These are phyloP conservation scores for Tipula lateralis DNA, from an alignment of 2,888 invertebrate species.

Conservation along the genomic window DNA sequence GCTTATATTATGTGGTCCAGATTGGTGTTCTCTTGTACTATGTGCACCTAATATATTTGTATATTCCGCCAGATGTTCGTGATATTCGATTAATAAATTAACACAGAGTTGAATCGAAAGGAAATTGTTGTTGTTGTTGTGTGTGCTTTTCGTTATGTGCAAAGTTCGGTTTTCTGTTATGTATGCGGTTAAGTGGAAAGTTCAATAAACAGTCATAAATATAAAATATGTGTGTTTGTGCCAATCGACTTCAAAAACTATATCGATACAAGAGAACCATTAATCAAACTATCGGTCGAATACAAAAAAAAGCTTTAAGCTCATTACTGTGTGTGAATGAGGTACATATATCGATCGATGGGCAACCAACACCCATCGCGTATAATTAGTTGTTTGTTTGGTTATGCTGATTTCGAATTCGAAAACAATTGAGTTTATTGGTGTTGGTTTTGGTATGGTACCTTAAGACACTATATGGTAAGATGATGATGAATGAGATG, in stretches of 20 bases:
- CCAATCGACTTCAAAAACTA: not conserved
- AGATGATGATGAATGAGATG: not conserved
- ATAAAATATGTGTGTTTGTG: not conserved
- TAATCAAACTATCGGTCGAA: not conserved
- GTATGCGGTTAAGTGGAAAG: not conserved
- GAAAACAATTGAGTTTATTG: not conserved
- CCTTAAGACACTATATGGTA: not conserved
- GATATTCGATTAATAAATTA: not conserved
- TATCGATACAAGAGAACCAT: not conserved
- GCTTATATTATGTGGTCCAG: not conserved
- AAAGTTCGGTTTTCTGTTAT: not conserved
- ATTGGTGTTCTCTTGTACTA: not conserved
- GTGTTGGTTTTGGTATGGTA: not conserved
- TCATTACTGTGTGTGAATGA: not conserved
- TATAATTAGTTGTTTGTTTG: not conserved
- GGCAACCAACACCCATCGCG: not conserved
- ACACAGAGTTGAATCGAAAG: not conserved
- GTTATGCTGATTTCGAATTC: not conserved
- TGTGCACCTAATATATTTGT: too few species aligned
- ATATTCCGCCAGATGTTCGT: not conserved
- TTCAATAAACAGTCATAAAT: not conserved
- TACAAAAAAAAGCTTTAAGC: not conserved
- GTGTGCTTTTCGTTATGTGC: not conserved
- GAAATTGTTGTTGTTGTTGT: not conserved
- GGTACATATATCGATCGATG: too few species aligned